Evolutionary conservation across 92 coral and sea anemone species (phyloP).

Genomic region (Paragorgia papillata): DNA sequence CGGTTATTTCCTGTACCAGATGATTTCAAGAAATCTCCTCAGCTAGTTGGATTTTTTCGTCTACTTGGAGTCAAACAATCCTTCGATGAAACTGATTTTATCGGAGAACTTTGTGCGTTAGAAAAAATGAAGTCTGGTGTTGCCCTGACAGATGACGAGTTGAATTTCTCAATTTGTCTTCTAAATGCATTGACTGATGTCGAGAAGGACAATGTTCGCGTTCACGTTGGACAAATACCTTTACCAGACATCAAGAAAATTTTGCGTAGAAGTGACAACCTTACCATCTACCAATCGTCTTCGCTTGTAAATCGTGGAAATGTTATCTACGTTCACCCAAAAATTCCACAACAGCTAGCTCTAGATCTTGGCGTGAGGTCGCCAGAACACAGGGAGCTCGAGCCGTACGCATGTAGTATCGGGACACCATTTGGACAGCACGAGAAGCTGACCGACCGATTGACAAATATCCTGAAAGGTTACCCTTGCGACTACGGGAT

Average conservation of each 20-base stretch:
- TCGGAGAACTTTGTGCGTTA: slow-evolving; percentile 36
- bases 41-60: slow-evolving; percentile 42
- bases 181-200: slow-evolving; percentile 14
- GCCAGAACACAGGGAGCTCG: background rate
- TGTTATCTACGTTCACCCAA: slow-evolving; percentile 17
- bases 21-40: slow-evolving; percentile 28
- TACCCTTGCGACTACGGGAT: slow-evolving; percentile 27
- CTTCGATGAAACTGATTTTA: slow-evolving; percentile 26
- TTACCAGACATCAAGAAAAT: slow-evolving; percentile 13
- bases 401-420: slow-evolving; percentile 13
- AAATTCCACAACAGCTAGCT: slow-evolving; percentile 35
- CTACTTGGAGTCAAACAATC: slow-evolving; percentile 21
- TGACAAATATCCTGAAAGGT: slow-evolving; percentile 26
- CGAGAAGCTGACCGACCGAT: slow-evolving; percentile 34
- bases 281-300: slow-evolving; percentile 8
- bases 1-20: slow-evolving; percentile 61
- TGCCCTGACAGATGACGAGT: slow-evolving; percentile 16
- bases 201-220: background rate
- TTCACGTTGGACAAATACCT: slow-evolving; percentile 23
- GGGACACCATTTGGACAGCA: slow-evolving; percentile 43
- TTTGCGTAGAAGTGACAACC: slow-evolving; percentile 6
- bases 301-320: slow-evolving; percentile 21
- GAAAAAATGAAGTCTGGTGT: background rate
- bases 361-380: slow-evolving; percentile 29
- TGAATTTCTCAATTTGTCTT: slow-evolving; percentile 4